Percentiles rank a stretch among this genome's conserved stretches.
Conservation (phyloP, 2,797 vertebrate species). For the Enteromius paludinosus region DNA sequence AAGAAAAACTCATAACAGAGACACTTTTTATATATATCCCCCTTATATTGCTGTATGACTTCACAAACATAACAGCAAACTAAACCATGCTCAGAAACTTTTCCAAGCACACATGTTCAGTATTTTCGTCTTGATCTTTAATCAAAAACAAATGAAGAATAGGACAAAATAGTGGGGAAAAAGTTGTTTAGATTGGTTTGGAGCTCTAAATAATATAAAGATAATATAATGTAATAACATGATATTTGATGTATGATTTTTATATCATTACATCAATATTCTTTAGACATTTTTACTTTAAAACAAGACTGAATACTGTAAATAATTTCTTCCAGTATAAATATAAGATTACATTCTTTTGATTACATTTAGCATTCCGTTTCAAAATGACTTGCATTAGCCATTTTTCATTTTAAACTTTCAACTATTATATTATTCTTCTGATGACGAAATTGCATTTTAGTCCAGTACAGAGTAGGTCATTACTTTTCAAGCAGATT, state of each 20-base stretch:
- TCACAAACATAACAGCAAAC: not conserved
- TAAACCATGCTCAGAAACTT: not conserved
- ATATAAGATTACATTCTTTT: not conserved
- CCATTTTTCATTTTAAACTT: not conserved
- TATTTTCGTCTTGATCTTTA: not conserved
- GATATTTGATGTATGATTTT: too few species aligned
- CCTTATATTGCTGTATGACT: not conserved
- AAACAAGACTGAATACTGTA: not conserved
- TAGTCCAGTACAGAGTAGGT: not conserved
- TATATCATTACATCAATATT: too few species aligned
- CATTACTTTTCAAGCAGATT: conserved; percentile 14
- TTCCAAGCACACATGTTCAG: not conserved
- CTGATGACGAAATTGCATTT: conserved; percentile 6
- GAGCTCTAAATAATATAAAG: too few species aligned
- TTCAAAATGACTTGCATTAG: not conserved
- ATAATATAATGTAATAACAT: too few species aligned
- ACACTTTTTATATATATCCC: not conserved
- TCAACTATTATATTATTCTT: not conserved
- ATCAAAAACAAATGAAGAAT: too few species aligned
- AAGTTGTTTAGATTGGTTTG: too few species aligned
- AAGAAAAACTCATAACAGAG: conserved; percentile 2
- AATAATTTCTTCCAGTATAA: not conserved
- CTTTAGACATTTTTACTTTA: not conserved
- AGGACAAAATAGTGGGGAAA: too few species aligned
- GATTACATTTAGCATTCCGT: not conserved